Conservation (phyloP, 2,113 vertebrate species). For the Pycnonotus jocosus region DNA sequence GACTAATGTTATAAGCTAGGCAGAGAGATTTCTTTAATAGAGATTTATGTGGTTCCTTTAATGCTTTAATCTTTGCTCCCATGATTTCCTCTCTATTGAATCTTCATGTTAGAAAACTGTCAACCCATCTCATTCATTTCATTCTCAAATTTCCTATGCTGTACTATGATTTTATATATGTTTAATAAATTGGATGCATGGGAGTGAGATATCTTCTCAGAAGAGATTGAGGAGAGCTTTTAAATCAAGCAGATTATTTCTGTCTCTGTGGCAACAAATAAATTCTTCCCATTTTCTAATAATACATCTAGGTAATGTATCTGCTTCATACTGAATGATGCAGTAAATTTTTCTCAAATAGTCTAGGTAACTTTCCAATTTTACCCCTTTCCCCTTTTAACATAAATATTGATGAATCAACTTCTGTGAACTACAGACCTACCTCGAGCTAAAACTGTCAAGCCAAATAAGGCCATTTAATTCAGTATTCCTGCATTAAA, state of each 20-base stretch:
- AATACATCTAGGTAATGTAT: conserved; percentile 17
- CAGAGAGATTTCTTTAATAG: not conserved
- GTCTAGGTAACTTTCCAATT: conserved; percentile 56
- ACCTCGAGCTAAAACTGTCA: not conserved
- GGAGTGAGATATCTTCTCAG: not conserved
- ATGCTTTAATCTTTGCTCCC: not conserved
- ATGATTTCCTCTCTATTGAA: not conserved
- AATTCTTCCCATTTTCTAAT: conserved; percentile 32
- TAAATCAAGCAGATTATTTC: not conserved
- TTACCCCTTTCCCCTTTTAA: conserved; percentile 1
- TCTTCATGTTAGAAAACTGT: not conserved
- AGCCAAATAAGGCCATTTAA: not conserved
- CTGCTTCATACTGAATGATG: conserved; percentile 22
- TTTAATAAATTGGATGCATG: not conserved
- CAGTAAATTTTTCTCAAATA: conserved; percentile 44
- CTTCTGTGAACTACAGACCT: not conserved
- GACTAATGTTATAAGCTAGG: not conserved
- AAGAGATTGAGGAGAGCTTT: not conserved
- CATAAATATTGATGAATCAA: conserved; percentile 51
- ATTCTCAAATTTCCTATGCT: not conserved
- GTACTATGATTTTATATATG: not conserved
- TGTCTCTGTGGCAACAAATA: conserved; percentile 23
- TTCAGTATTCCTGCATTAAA: not conserved
- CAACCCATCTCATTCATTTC: not conserved
- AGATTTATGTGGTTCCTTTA: not conserved